phyloP scores from a whole-genome alignment of 2,113 vertebrate genomes.

The zebrafish (Danio rerio) region DNA sequence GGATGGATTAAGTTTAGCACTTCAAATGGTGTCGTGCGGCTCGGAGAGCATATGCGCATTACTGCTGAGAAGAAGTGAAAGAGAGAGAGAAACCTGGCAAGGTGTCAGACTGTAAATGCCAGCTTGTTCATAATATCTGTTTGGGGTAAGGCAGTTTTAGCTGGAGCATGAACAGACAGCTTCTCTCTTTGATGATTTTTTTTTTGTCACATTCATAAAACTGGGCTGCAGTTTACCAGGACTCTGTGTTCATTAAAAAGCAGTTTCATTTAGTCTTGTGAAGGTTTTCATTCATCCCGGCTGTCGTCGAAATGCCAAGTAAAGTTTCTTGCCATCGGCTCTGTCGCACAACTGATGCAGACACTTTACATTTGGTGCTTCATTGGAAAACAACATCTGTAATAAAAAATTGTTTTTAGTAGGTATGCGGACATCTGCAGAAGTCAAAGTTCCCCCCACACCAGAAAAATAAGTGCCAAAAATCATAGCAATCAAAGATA shows the following conservation, averaged over 20 bases:
- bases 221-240: neutral
- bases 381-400: neutral
- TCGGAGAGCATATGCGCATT: slow-evolving; percentile 47
- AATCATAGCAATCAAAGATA: too few species aligned
- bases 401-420: too few species aligned
- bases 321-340: neutral
- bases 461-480: too few species aligned
- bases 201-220: slow-evolving; percentile 10
- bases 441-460: too few species aligned
- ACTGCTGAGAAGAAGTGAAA: neutral
- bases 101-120: slow-evolving; percentile 42
- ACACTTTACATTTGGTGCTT: neutral
- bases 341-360: neutral
- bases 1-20: slow-evolving; percentile 55
- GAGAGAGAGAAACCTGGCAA: slow-evolving; percentile 43
- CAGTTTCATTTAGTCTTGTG: neutral
- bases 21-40: slow-evolving; percentile 38
- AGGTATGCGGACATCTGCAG: too few species aligned
- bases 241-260: slow-evolving; percentile 23
- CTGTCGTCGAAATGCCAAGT: neutral
- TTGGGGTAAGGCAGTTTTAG: slow-evolving; percentile 14
- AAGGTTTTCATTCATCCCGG: slow-evolving; percentile 16
- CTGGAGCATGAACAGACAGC: slow-evolving; percentile 14
- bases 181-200: slow-evolving; percentile 10
- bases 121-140: slow-evolving; percentile 47